Evolutionary conservation across 2,888 invertebrate genomes (phyloP), one percentile per base, ranked within the genome.

Genomic region (Amphiduros pacificus): DNA sequence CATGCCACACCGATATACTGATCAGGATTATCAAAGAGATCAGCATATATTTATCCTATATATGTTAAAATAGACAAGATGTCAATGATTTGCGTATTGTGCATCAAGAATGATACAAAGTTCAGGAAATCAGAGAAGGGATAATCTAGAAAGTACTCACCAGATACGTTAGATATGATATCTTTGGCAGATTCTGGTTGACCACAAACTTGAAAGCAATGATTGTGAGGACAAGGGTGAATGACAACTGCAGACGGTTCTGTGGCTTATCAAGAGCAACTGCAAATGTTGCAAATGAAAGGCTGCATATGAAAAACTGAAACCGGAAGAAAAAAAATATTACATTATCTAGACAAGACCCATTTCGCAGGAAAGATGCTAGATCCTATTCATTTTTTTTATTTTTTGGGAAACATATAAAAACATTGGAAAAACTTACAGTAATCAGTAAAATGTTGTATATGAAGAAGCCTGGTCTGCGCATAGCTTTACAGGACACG

Each of bases 201-300:
- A 66, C 61, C 36, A 66, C 62, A 55, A 64, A 66, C 54, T 64
- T 64, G 27, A 66, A 66, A 27, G 64, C 62, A 14, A 66, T 57
- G n/a, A 61, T 57, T 20, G 66, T 64, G n/a, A 66, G 51, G 14
- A 66, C 36, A 5, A 66, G 55, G n/a, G 57, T 64, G 52, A 64
- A 64, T 29, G 59, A 60, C 20, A 66, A 54, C 53, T 66, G 66
- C 31, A 64, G 62, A 31, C 66, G 60, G 59, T 64, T 64, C 51
- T 66, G 64, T 5, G 62, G 60, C 22, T 58, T 31, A 22, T 53
- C 51, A 17, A 53, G 36, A 5, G 53, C 55, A 14, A 66, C 64
- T 41, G 64, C 55, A 51, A 64, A 66, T 22, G 64, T 64, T 29
- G 62, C 51, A 41, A 66, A 66, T 3, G 60, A 60, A 32, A 66